Base-by-base conservation (phyloP, 1,140 invertebrate species). In the Papilio helenus region DNA sequence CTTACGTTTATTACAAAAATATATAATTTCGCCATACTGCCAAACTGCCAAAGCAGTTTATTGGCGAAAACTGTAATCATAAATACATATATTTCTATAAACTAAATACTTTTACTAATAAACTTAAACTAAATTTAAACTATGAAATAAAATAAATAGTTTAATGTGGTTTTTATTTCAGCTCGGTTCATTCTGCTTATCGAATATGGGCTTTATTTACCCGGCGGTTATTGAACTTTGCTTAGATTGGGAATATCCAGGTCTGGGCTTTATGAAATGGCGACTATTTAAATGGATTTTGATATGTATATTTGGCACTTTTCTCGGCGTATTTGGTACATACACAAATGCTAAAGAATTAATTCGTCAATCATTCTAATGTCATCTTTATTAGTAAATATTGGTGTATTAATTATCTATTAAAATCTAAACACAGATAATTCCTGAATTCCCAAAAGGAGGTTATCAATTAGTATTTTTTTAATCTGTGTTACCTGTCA, bases 191-290 rank as follows among this genome's bases (percentile, higher is more conserved):
- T 84, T 86, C 55, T 86, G 85, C 20, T 68, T 86, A 1, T 86
- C 85, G 0, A 84, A 83, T 79, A 86, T 86, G 83, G 83, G 85
- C n/a, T 86, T 86, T 71, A 86, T 86, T 14, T 84, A 81, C 51
- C 85, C 85, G 9, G 85, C 85, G 1, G 82, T 84, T 65, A 86
- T 86, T 16, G 83, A 84, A 51, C 81, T 86, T 1, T 81, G 77
- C 39, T 20, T 86, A 14, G 80, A 82, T 16, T 86, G 85, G 85
- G 85, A 86, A 12, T 81, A 83, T 5, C 85, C 85, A 34, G 85
- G 85, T 0, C 61, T 86, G 0, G 85, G 85, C 0, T 29, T 74
- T 42, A 79, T 86, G 78, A 86, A 86, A 46, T 88, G 87, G 87
- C 46, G 86, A 10, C 58, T 87, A 0, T 12, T 76, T 20, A 85